Evolutionary conservation across 2,888 invertebrate genomes (phyloP).

Genomic region (Prionchulus punctatus): DNA sequence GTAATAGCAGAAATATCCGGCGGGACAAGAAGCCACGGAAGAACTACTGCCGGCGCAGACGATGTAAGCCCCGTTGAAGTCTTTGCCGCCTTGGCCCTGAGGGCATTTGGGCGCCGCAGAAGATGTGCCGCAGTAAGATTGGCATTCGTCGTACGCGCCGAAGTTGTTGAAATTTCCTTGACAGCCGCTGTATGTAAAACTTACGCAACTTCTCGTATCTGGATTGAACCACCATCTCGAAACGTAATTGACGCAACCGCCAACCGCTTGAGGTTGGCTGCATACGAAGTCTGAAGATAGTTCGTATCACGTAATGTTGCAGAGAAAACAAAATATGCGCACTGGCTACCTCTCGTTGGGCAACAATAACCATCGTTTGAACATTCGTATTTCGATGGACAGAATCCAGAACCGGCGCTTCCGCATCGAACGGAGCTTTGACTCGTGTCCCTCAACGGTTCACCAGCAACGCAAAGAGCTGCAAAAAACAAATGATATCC

Average conservation of each 20-base stretch:
- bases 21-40: slow-evolving; percentile 25
- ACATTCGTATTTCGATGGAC: slow-evolving; percentile 25
- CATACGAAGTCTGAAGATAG: not conserved
- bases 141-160: slow-evolving; percentile 29
- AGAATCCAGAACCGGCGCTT: slow-evolving; percentile 13
- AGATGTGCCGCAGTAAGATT: slow-evolving; percentile 28
- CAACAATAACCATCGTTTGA: slow-evolving; percentile 23
- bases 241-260: slow-evolving; percentile 29
- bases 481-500: not conserved
- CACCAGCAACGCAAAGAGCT: slow-evolving; percentile 29
- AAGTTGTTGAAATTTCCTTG: slow-evolving; percentile 29
- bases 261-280: slow-evolving; percentile 10
- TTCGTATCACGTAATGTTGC: not conserved
- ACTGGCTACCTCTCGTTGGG: slow-evolving; percentile 15
- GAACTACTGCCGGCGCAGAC: slow-evolving; percentile 7
- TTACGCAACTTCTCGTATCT: slow-evolving; percentile 30
- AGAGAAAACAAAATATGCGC: no score
- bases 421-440: slow-evolving; percentile 24
- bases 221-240: slow-evolving; percentile 33
- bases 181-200: slow-evolving; percentile 30
- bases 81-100: slow-evolving; percentile 28
- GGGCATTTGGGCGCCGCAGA: slow-evolving; percentile 27
- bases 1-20: slow-evolving; percentile 31
- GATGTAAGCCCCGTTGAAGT: slow-evolving; percentile 19
- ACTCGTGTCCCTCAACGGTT: slow-evolving; percentile 29